Conservation (phyloP, 2,797 vertebrate genomes). For the Muscicapa striata region DNA sequence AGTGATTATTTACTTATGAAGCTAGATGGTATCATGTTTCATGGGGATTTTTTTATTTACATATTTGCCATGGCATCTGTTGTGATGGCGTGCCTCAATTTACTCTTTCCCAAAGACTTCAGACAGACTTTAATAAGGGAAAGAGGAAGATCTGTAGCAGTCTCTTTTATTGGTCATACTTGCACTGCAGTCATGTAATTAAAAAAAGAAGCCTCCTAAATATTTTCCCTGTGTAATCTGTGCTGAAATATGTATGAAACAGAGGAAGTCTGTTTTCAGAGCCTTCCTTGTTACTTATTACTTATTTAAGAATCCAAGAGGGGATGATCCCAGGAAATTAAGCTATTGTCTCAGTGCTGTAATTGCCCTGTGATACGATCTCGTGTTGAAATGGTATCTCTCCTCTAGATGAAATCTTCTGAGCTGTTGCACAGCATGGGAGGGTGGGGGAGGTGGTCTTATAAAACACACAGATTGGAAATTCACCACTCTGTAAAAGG, state of each 20-base stretch:
- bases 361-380: not conserved
- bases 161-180: not conserved
- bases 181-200: not conserved
- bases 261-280: not conserved
- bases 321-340: constrained; percentile 4
- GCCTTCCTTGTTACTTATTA: not conserved
- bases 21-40: not conserved
- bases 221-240: not conserved
- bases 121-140: not conserved
- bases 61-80: not conserved
- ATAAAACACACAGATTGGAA: not conserved
- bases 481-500: not conserved
- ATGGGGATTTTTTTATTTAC: not conserved
- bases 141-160: not conserved
- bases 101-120: not conserved
- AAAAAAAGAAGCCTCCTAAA: not conserved
- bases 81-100: not conserved
- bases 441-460: not conserved
- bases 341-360: not conserved
- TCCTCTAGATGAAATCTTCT: not conserved
- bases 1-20: not conserved
- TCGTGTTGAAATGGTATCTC: constrained; percentile 22
- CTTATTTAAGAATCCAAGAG: constrained; percentile 17
- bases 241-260: not conserved
- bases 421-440: not conserved